These are phyloP conservation scores for Beris morrisii DNA, from an alignment of 2,888 invertebrate genomes.

Conservation along the genomic window DNA sequence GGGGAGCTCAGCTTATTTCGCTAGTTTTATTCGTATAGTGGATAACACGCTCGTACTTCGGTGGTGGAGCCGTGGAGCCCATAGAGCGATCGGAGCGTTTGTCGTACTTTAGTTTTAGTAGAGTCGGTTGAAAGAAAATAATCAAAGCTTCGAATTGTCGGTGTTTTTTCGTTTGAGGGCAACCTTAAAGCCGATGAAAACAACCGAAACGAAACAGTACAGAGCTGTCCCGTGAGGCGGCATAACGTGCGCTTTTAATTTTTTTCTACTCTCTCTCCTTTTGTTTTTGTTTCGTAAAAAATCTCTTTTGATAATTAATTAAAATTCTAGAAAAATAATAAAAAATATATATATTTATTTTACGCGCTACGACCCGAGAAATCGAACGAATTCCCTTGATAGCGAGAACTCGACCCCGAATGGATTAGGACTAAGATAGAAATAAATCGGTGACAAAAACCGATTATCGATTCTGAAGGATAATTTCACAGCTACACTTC, in stretches of 20 bases:
- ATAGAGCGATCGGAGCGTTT: background rate
- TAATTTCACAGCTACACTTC: background rate
- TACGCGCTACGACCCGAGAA: no score
- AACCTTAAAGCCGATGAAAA: conserved; percentile 35
- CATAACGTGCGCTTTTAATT: conserved; percentile 37
- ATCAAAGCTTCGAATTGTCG: conserved; percentile 24
- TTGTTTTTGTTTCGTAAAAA: conserved; percentile 1
- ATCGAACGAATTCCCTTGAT: background rate
- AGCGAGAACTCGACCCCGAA: conserved; percentile 3
- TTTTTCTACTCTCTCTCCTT: conserved; percentile 15
- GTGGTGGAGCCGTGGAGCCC: background rate
- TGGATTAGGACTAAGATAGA: background rate
- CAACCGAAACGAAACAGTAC: conserved; percentile 39
- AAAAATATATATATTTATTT: no score
- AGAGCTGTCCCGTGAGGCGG: conserved; percentile 40
- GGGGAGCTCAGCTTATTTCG: no score
- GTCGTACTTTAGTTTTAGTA: conserved; percentile 12
- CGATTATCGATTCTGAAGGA: background rate
- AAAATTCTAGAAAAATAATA: no score
- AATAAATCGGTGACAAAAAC: background rate
- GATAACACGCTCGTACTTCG: background rate
- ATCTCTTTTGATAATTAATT: background rate
- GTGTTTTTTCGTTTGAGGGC: conserved; percentile 17
- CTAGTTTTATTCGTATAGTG: no score
- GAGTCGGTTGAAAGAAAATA: conserved; percentile 17